Base-by-base conservation (phyloP, 2,113 vertebrate genomes). In the Seriola rivoliana region DNA sequence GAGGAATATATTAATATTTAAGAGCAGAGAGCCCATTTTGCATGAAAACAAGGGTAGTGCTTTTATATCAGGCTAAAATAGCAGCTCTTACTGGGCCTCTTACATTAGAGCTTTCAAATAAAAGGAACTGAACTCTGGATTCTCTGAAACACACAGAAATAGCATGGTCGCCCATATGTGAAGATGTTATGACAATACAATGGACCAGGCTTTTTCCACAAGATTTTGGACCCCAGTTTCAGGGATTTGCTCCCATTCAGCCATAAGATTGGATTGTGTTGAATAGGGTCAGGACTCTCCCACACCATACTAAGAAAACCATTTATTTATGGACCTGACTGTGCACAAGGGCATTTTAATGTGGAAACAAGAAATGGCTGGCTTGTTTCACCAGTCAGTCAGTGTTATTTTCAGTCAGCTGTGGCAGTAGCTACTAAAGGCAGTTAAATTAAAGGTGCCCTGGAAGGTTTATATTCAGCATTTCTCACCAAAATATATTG, bases 1-100 rank as follows among this genome's bases (percentile, higher is more conserved):
- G 21, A 76, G 8, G 63, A 76, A 84, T 69, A 48, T 81, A 70
- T 81, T 29, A 86, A 84, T 88, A 69, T 79, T 75, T 54, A 65
- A 77, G 50, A 71, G 54, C 52, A 65, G 42, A 19, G 38, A 79
- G 34, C 34, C 46, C n/a, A 36, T 34, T 73, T 63, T 21, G 63
- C 16, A 54, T 19, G 21, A 69, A 64, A 75, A 65, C 40, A 64
- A 52, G 42, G 52, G 38, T 4, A 10, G 14, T 3, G 11, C 54
- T 64, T 85, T 80, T 7, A 3, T 40, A 25, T 13, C 5, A 64
- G 32, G 23, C 10, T 36, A 14, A 62, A 75, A 68, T 2, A 44
- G 38, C 0, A 23, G 16, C 46, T 78, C 55, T 72, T 29, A 58
- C 38, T 52, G 16, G 32, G 21, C 8, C 21, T 55, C 48, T 17